A percentile compares a stretch with the other conserved stretches of the same genome.
phyloP scores from a whole-genome alignment of 2,888 invertebrate species.

The Pseudoips prasinana region DNA sequence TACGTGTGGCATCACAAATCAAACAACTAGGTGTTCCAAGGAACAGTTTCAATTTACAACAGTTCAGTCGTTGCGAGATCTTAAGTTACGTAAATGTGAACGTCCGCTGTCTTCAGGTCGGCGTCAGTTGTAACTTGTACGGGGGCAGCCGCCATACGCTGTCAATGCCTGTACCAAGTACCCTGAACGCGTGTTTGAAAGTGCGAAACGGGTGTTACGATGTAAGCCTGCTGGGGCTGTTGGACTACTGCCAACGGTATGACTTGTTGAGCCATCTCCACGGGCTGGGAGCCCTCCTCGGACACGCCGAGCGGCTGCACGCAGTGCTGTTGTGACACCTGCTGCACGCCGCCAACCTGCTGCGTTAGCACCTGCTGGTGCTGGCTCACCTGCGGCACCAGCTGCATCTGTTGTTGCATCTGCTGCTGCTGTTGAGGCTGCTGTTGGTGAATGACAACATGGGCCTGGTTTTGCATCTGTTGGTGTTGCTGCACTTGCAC shows the following conservation, averaged over 20 bases:
- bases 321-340: slow-evolving; percentile 73
- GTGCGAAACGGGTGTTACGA: slow-evolving; percentile 85
- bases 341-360: slow-evolving; percentile 67
- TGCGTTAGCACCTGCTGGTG: slow-evolving; percentile 75
- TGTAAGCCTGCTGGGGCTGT: slow-evolving; percentile 84
- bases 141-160: slow-evolving; percentile 17
- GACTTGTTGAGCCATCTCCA: slow-evolving; percentile 84
- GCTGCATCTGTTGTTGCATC: slow-evolving; percentile 71
- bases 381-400: slow-evolving; percentile 76
- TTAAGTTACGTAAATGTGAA: slow-evolving; percentile 44
- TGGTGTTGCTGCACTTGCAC: slow-evolving; percentile 71
- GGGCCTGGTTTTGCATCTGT: slow-evolving; percentile 67
- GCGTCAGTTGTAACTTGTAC: slow-evolving; percentile 26
- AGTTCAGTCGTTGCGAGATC: slow-evolving; percentile 49
- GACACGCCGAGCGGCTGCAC: slow-evolving; percentile 75
- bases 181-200: slow-evolving; percentile 84
- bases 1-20: slow-evolving; percentile 51
- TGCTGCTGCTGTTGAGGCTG: slow-evolving; percentile 59
- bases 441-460: slow-evolving; percentile 70
- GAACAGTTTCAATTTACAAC: slow-evolving; percentile 39
- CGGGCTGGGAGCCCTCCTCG: slow-evolving; percentile 76
- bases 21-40: slow-evolving; percentile 31
- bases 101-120: slow-evolving; percentile 28
- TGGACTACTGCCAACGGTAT: slow-evolving; percentile 84
- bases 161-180: slow-evolving; percentile 81